These are phyloP conservation scores for Bombus impatiens DNA, from an alignment of 1,140 invertebrate genomes.

Conservation along the genomic window DNA sequence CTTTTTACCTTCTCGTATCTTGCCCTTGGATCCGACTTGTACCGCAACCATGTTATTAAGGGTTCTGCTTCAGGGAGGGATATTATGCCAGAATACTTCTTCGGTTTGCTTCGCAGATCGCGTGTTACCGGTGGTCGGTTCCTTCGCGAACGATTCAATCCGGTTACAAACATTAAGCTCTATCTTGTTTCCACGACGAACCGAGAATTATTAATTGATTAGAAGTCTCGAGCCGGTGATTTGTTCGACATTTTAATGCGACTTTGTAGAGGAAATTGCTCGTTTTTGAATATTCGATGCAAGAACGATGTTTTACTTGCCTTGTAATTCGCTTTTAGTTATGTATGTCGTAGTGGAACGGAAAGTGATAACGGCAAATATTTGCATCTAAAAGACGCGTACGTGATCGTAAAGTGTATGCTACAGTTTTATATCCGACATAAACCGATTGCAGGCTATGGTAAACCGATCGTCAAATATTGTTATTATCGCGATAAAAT, in stretches of 20 bases:
- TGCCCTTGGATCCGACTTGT: conserved; percentile 5
- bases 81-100: conserved; percentile 10
- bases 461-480: neutral
- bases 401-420: neutral
- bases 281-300: neutral
- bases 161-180: too few species aligned
- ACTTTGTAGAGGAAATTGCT: neutral
- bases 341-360: neutral
- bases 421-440: neutral
- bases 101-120: neutral
- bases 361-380: neutral
- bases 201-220: conserved; percentile 21
- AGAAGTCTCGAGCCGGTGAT: neutral
- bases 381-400: conserved; percentile 1
- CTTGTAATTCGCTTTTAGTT: too few species aligned
- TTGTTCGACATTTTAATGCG: neutral
- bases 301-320: neutral
- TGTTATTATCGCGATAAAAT: conserved; percentile 15
- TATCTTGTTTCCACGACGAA: neutral
- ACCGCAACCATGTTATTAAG: conserved; percentile 35
- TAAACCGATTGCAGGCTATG: neutral
- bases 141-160: neutral
- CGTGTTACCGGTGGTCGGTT: neutral
- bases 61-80: neutral
- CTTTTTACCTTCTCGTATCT: conserved; percentile 49